Percentiles rank a stretch among this genome's conserved stretches.
Conservation (phyloP, 1,140 invertebrate species). For the Pogonus chalceus region DNA sequence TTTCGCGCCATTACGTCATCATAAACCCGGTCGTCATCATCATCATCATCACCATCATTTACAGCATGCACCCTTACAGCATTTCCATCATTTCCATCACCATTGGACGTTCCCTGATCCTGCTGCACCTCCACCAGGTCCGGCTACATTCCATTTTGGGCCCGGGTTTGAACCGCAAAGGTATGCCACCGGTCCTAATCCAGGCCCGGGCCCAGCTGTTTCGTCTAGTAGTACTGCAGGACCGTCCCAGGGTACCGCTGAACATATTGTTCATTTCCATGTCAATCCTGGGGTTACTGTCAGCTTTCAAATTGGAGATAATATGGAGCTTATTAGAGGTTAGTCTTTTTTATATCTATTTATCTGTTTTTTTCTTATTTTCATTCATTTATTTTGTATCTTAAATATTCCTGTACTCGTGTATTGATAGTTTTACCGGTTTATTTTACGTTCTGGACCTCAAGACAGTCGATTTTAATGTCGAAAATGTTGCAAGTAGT, state of each 20-base stretch:
- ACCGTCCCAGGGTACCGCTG: constrained; percentile 22
- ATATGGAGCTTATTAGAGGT: constrained; percentile 56
- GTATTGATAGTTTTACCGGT: too few relatives aligned
- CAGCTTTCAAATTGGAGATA: constrained; percentile 53
- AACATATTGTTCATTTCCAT: constrained; percentile 57
- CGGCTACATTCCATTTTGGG: constrained; percentile 40
- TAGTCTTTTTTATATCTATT: constrained; percentile 28
- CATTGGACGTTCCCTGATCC: constrained; percentile 31
- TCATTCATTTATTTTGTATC: too few relatives aligned
- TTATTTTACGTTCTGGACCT: too few relatives aligned
- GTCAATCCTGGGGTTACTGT: constrained; percentile 59
- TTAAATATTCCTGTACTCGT: too few relatives aligned
- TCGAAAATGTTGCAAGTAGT: too few relatives aligned
- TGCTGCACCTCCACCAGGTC: constrained; percentile 13
- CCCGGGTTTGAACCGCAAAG: constrained; percentile 42
- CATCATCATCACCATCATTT: constrained; percentile 25
- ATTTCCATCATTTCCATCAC: constrained; percentile 32
- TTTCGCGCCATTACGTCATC: constrained; percentile 10
- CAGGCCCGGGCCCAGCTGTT: constrained; percentile 15
- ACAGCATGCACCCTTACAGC: constrained; percentile 25
- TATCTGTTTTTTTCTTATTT: too few relatives aligned
- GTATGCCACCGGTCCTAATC: constrained; percentile 21
- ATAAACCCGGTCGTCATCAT: constrained; percentile 19
- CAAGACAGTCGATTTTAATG: too few relatives aligned
- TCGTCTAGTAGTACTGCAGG: constrained; percentile 13